Base-by-base conservation (phyloP, 2,888 invertebrate genomes). In the Petrophora chlorosata region DNA sequence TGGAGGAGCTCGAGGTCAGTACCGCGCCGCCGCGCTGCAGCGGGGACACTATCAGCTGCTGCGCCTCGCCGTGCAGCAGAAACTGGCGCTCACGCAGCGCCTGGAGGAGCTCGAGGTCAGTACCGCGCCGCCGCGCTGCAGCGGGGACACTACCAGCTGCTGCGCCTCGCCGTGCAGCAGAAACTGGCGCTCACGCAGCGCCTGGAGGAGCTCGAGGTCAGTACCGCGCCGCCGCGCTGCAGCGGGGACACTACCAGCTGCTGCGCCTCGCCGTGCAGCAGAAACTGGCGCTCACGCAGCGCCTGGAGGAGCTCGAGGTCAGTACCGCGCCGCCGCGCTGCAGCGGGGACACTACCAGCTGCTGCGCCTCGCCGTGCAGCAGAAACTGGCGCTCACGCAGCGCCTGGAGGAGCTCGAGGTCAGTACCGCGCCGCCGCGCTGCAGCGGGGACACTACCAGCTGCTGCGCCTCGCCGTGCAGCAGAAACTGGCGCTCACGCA, bases 221-320 rank as follows among this genome's bases (percentile, higher is more conserved):
- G n/a, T n/a, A n/a, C n/a, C n/a, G n/a, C n/a, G n/a, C n/a, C n/a
- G n/a, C n/a, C n/a, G n/a, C n/a, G n/a, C n/a, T n/a, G n/a, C n/a
- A n/a, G n/a, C n/a, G n/a, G n/a, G n/a, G n/a, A n/a, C n/a, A n/a
- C n/a, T n/a, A 99, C 90, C 98, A 99, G 78, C 92, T 99, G 76
- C 91, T 99, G 65, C 94, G 99, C 41, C 93, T 99, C 77, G 99
- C 99, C 55, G 99, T 99, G 62, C 98, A 99, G 82, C 99, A 99
- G 88, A 99, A 99, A 81, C 92, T 99, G 67, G 94, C 95, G 41
- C 93, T 99, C 61, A 99, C 98, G 41, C 99, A 99, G 91, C 94
- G 97, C 50, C 92, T 99, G 61, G 99, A 99, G 86, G 99, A 99
- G 73, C 91, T 99, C 62, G 99, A 99, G 92, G 97, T 98, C 42